Percentiles rank a stretch among this genome's conserved stretches.
These are phyloP conservation scores for Hoplodrina ambigua DNA, from an alignment of 2,888 invertebrate species.

Conservation along the genomic window DNA sequence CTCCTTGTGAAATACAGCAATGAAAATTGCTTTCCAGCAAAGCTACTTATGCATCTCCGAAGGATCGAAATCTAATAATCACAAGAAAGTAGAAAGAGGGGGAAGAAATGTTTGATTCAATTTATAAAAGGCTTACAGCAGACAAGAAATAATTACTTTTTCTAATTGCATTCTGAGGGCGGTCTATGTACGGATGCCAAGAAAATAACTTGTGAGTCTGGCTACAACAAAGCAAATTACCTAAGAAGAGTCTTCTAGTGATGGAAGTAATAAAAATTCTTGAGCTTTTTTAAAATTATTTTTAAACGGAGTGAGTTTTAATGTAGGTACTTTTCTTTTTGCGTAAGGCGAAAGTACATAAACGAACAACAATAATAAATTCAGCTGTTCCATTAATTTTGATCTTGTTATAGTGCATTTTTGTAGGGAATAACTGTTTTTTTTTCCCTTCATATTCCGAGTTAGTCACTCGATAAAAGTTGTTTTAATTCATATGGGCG, in stretches of 20 bases:
- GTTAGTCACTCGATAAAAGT: no score
- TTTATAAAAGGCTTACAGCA: conserved; percentile 41
- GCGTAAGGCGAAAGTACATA: no score
- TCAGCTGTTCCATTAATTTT: no score
- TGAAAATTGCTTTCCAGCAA: neutral
- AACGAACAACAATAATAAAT: no score
- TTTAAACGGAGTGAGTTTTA: neutral
- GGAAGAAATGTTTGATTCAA: conserved; percentile 23
- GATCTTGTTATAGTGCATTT: no score
- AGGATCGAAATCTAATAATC: conserved; percentile 14
- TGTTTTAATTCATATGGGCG: no score
- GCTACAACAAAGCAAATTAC: conserved; percentile 12
- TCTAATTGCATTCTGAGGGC: conserved; percentile 49
- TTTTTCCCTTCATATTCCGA: no score
- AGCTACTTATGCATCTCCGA: neutral
- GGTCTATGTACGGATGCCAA: conserved; percentile 28
- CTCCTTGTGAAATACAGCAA: neutral
- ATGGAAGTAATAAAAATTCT: neutral
- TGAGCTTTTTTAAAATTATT: neutral
- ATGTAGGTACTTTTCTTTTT: no score
- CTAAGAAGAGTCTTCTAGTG: neutral
- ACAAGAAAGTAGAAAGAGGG: neutral
- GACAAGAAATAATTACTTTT: conserved; percentile 45
- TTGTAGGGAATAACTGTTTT: no score
- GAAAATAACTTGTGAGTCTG: conserved; percentile 8